Evolutionary conservation across 2,113 vertebrate species (phyloP), one percentile per base, ranked within the genome.

Genomic region (Brienomyrus brachyistius): DNA sequence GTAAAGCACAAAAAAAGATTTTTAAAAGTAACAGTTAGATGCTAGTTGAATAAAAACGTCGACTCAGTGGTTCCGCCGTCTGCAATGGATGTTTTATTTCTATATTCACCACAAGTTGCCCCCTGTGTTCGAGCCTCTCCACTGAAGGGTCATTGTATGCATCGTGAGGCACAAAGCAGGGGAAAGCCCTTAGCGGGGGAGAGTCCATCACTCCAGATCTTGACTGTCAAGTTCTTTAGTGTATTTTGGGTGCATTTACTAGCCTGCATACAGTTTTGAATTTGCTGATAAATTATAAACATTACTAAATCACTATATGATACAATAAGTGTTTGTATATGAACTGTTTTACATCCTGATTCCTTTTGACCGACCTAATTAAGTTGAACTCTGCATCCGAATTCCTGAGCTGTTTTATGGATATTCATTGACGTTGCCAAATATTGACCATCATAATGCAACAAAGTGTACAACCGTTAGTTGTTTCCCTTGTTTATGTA

Each of bases 1-100:
- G 93, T 95, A 94, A 95, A 95, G 94, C 94, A 92, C 92, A 94
- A 94, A 93, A 59, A 94, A 93, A 82, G 91, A 92, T 95, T 96
- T 96, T 83, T 84, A 89, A 89, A 89, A 56, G 93, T 95, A 95
- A 94, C 85, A 91, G 91, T 13, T 93, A 92, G 93, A 95, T 94
- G 93, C 94, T 94, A 95, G 92, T 94, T 94, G 91, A 95, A 95
- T 95, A 95, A 96, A 95, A 93, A 92, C 94, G 92, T 93, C 94
- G 93, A 92, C 94, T 94, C 95, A 94, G 91, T 91, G 92, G 92
- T 92, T 88, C 70, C 15, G 15, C 52, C 45, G 54, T 54, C 89
- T 89, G 27, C 91, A 77, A 52, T 90, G 45, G 43, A 88, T 54
- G 54, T 88, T 43, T 88, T 89, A 19, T 90, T 54, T 84, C 8